Conservation (phyloP, 2,888 invertebrate genomes). For the Monochamus alternatus region DNA sequence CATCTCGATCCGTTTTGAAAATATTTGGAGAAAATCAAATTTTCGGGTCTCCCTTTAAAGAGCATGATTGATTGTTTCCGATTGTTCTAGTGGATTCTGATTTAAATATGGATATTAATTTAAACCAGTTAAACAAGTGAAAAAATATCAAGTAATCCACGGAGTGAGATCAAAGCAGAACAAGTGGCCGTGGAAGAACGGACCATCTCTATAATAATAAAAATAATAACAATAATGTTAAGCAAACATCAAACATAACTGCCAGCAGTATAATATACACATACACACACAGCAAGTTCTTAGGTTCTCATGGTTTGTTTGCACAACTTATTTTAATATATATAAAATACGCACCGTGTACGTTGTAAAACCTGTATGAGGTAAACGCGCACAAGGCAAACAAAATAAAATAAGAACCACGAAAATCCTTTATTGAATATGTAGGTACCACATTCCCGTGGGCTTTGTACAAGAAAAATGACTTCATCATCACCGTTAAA, state of each 20-base stretch:
- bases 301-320: background rate
- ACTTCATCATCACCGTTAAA: too few relatives aligned
- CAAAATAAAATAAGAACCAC: background rate
- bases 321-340: conserved; percentile 5
- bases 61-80: too few relatives aligned
- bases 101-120: background rate
- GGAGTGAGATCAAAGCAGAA: background rate
- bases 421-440: too few relatives aligned
- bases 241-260: background rate
- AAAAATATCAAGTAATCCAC: background rate
- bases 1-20: too few relatives aligned
- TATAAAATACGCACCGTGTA: background rate
- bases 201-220: background rate
- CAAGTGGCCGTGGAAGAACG: background rate
- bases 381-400: background rate
- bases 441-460: too few relatives aligned
- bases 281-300: background rate
- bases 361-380: background rate
- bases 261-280: background rate
- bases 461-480: too few relatives aligned
- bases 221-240: background rate
- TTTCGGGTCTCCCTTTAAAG: too few relatives aligned
- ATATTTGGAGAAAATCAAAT: too few relatives aligned
- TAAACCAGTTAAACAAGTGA: background rate
- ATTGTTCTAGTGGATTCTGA: too few relatives aligned